These are phyloP conservation scores for Leucosticte australis DNA, from an alignment of 2,113 vertebrate species.

Conservation along the genomic window DNA sequence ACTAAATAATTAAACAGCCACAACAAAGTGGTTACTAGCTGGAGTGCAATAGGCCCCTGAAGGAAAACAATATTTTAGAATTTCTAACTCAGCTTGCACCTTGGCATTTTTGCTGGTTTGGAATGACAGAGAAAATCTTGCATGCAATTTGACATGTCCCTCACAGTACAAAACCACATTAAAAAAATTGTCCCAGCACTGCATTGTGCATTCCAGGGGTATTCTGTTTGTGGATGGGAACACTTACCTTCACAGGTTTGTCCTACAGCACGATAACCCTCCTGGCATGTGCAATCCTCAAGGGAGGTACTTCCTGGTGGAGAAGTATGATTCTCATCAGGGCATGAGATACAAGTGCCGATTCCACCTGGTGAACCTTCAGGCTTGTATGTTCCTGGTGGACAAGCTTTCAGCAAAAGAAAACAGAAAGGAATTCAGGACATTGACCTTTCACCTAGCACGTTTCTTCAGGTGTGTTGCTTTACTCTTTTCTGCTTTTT, in stretches of 20 bases:
- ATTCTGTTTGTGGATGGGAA: not conserved
- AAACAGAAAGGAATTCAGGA: not conserved
- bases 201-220: not conserved
- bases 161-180: not conserved
- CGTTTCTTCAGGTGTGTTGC: not conserved
- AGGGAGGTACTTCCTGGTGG: constrained; percentile 87
- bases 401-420: constrained; percentile 82
- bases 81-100: not conserved
- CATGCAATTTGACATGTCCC: not conserved
- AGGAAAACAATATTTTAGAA: not conserved
- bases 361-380: constrained; percentile 88
- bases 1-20: constrained; percentile 71
- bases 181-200: not conserved
- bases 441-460: not conserved
- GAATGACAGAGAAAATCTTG: not conserved
- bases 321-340: constrained; percentile 86
- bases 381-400: constrained; percentile 91
- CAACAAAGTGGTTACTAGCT: not conserved
- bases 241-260: constrained; percentile 85
- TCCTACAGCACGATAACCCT: constrained; percentile 81
- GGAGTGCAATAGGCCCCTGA: not conserved
- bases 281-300: constrained; percentile 85
- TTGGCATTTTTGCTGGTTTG: not conserved
- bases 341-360: constrained; percentile 85
- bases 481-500: not conserved